A percentile compares a stretch with the other conserved stretches of the same genome.
Evolutionary conservation across 37 sponge, comb jelly and placozoan species (phyloP).

Genomic region (Ephydatia muelleri): DNA sequence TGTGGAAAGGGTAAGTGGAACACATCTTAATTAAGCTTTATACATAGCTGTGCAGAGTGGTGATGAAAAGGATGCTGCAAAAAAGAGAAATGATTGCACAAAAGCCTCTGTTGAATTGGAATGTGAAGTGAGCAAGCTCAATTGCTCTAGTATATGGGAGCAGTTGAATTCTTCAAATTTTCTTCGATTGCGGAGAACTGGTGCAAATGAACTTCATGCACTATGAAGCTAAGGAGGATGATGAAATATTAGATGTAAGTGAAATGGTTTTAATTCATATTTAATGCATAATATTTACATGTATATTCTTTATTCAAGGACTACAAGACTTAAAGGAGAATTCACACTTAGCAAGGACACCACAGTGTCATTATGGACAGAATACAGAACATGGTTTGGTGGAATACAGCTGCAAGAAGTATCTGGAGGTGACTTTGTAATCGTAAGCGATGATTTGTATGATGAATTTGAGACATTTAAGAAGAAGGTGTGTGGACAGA

Average conservation of each 20-base stretch:
- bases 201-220: slow-evolving; percentile 1
- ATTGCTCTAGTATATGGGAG: not conserved
- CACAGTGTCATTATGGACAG: not conserved
- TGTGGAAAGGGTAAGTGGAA: not conserved
- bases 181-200: not conserved
- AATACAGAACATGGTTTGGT: not conserved
- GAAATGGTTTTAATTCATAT: not conserved
- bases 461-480: slow-evolving; percentile 1
- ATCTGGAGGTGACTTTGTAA: not conserved
- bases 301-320: not conserved
- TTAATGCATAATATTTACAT: not conserved
- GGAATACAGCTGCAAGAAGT: not conserved
- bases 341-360: not conserved
- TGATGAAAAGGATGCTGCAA: not conserved
- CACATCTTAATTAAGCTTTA: not conserved
- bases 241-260: not conserved
- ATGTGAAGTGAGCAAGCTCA: not conserved
- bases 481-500: not conserved
- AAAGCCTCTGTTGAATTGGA: not conserved
- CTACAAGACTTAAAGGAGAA: not conserved
- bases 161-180: not conserved
- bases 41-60: not conserved
- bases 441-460: not conserved
- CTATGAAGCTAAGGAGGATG: not conserved
- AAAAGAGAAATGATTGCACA: not conserved